Conservation (phyloP, 2,797 vertebrate species). For the Rhinogobio ventralis region DNA sequence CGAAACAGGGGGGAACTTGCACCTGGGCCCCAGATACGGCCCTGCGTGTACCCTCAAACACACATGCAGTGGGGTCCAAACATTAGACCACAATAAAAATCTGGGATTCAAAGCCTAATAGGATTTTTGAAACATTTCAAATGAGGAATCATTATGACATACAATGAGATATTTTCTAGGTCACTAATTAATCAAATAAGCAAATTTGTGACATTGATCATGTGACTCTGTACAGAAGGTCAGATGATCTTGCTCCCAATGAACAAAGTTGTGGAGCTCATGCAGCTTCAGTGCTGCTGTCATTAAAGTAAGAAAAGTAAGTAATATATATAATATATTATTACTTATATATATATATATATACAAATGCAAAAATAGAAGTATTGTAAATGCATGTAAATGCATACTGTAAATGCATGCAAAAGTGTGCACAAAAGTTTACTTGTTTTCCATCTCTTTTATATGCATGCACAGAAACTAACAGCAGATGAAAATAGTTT, state of each 20-base stretch:
- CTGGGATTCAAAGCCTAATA: not conserved
- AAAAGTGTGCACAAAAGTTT: not conserved
- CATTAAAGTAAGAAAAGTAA: too few species aligned
- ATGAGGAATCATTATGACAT: slow-evolving; percentile 5
- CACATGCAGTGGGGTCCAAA: not conserved
- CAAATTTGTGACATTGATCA: slow-evolving; percentile 20
- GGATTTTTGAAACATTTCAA: slow-evolving; percentile 3
- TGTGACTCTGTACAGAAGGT: not conserved
- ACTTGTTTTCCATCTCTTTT: not conserved
- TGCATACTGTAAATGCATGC: not conserved
- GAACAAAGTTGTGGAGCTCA: not conserved
- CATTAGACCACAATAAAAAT: slow-evolving; percentile 4
- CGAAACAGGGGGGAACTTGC: not conserved
- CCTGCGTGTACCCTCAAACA: slow-evolving; percentile 67
- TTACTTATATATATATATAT: too few species aligned
- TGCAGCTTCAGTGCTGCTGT: too few species aligned
- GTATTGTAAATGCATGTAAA: too few species aligned
- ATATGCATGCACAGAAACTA: not conserved
- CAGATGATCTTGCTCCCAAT: not conserved
- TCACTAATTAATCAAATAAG: not conserved
- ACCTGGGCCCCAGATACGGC: not conserved
- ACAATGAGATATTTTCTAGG: slow-evolving; percentile 3
- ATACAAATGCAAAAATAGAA: not conserved
- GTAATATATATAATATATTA: too few species aligned
- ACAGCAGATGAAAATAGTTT: slow-evolving; percentile 11